These are phyloP conservation scores for Podarcis lilfordi DNA, from an alignment of 2,797 vertebrate genomes.

Conservation along the genomic window DNA sequence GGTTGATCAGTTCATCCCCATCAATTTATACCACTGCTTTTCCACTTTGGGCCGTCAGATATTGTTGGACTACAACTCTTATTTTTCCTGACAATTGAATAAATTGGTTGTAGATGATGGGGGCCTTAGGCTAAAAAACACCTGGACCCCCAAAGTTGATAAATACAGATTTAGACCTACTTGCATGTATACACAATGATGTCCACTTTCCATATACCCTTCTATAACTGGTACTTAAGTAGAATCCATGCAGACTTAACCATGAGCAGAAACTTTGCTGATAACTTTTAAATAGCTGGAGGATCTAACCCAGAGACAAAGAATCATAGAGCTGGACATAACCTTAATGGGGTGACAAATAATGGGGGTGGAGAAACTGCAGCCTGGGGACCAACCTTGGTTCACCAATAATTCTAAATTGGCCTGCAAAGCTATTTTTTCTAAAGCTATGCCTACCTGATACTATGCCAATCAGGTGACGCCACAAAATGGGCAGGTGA, in stretches of 20 bases:
- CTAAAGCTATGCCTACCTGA: too few species aligned
- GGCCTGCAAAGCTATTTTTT: too few species aligned
- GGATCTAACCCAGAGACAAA: background rate
- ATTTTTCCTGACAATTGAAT: background rate
- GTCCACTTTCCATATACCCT: background rate
- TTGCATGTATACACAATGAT: background rate
- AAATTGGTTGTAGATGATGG: background rate
- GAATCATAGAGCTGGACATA: background rate
- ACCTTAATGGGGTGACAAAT: too few species aligned
- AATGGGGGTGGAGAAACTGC: too few species aligned
- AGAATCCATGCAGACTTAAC: background rate
- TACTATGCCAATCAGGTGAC: too few species aligned
- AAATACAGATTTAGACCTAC: background rate
- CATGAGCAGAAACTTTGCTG: background rate
- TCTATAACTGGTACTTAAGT: background rate
- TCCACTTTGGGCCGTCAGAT: too few species aligned
- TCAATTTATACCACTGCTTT: background rate
- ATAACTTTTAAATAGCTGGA: background rate
- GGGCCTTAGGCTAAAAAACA: background rate
- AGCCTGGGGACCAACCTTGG: too few species aligned
- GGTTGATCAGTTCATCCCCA: background rate
- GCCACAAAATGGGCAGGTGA: too few species aligned
- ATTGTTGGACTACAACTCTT: background rate
- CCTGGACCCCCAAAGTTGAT: too few species aligned
- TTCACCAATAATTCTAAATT: too few species aligned